These are phyloP conservation scores for Limosa lapponica DNA, from an alignment of 2,797 vertebrate species.

Conservation along the genomic window DNA sequence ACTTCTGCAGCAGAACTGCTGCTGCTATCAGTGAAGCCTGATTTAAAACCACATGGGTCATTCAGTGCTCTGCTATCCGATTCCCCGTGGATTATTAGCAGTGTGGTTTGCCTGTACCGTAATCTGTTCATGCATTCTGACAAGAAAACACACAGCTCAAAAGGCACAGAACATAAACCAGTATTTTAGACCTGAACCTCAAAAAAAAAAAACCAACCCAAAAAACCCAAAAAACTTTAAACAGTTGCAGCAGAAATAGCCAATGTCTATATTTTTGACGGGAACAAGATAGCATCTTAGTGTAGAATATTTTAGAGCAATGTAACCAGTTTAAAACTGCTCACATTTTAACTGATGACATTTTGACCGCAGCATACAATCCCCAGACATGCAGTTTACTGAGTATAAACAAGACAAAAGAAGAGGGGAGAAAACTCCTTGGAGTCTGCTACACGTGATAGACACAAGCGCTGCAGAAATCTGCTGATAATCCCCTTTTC, in stretches of 20 bases:
- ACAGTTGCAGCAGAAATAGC: background rate
- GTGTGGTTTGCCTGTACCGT: background rate
- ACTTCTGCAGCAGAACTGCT: background rate
- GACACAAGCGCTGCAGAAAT: background rate
- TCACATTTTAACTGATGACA: background rate
- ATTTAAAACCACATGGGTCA: accelerated
- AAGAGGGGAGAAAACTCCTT: background rate
- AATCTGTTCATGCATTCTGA: background rate
- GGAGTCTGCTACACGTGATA: background rate
- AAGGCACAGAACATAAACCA: background rate
- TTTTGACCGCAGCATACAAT: background rate
- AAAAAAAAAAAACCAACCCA: no score
- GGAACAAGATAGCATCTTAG: background rate
- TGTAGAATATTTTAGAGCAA: background rate
- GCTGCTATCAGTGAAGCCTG: background rate
- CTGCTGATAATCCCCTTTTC: slow-evolving; percentile 38
- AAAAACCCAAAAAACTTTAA: background rate
- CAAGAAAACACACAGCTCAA: background rate
- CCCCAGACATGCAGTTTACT: background rate
- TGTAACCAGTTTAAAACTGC: background rate
- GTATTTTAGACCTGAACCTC: background rate
- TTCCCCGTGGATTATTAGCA: background rate
- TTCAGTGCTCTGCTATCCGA: background rate
- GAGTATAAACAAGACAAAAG: slow-evolving; percentile 5
- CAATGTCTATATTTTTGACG: background rate